Percentiles rank a stretch among this genome's conserved stretches.
phyloP scores from a whole-genome alignment of 1,140 invertebrate genomes.

The Drosophila asahinai region DNA sequence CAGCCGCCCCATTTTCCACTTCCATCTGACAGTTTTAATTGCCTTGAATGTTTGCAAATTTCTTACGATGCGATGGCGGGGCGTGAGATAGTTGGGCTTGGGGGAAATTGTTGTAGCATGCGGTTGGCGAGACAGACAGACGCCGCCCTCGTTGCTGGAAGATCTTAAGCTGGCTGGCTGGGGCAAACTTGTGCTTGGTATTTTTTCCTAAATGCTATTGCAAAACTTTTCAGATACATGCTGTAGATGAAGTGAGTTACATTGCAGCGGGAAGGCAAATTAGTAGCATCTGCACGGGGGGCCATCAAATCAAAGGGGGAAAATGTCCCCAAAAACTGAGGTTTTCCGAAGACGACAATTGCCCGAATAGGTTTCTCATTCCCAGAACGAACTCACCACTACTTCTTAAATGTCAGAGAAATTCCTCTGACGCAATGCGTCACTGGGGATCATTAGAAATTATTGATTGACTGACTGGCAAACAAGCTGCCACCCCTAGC shows the following conservation, averaged over 20 bases:
- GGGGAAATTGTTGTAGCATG: conserved; percentile 72
- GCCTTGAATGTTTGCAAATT: conserved; percentile 82
- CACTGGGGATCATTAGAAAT: conserved; percentile 48
- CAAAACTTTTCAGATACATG: conserved; percentile 80
- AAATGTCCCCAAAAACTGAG: conserved; percentile 6
- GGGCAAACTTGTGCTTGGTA: conserved; percentile 59
- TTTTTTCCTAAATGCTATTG: conserved; percentile 72
- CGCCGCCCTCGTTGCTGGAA: conserved; percentile 47
- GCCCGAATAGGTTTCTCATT: conserved; percentile 13
- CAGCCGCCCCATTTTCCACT: conserved; percentile 30
- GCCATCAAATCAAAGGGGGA: conserved; percentile 42
- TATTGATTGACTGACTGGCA: conserved; percentile 53
- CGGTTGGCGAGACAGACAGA: conserved; percentile 72
- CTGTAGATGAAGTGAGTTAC: conserved; percentile 70
- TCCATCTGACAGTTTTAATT: conserved; percentile 79
- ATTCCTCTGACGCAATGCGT: conserved; percentile 46
- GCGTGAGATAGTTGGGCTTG: conserved; percentile 4
- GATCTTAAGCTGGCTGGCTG: conserved; percentile 55
- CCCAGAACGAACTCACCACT: background rate
- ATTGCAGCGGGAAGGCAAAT: conserved; percentile 30
- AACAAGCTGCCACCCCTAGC: conserved; percentile 15
- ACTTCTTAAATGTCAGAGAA: conserved; percentile 1
- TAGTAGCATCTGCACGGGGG: conserved; percentile 41
- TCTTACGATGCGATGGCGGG: conserved; percentile 53
- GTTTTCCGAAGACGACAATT: conserved; percentile 16